Evolutionary conservation across 2,797 vertebrate genomes (phyloP), one percentile per base, ranked within the genome.

Genomic region (Phoxinus dragarum): DNA sequence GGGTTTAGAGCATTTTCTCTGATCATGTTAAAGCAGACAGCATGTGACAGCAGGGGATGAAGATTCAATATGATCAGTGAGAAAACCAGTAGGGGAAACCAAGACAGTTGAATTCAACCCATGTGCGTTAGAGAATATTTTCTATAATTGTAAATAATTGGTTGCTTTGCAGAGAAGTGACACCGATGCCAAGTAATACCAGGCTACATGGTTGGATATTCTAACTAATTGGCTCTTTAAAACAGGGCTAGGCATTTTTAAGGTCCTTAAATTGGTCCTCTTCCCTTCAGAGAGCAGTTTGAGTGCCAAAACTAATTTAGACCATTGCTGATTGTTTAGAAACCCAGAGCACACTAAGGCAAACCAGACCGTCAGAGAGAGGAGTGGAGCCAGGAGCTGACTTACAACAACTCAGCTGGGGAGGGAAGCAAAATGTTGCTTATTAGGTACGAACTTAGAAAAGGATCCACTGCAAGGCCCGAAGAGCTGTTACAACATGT

Each of bases 251-350:
- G 92, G 93, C 93, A 92, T 95, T 95, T 92, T 94, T 93, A 95
- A 94, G 94, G 92, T 93, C 93, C 91, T 94, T 90, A 94, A 94
- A 95, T 95, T 95, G 94, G 92, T 92, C 91, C 94, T 91, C 94
- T 94, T 90, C 93, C 93, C 92, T 93, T 94, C 90, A 90, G 93
- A 93, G 91, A 91, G 92, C 91, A 89, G 93, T 93, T 87, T 80
- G 85, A 94, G 91, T 94, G 94, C 94, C 93, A 94, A 92, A 94
- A 93, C 93, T 95, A 95, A 95, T 96, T 96, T 95, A 95, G 94
- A 91, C 90, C 89, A 85, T 92, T 90, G 90, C 93, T 94, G 94
- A 95, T 95, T 94, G 91, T 94, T 94, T 94, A 93, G 93, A 92
- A 94, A 86, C 87, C 89, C 89, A 89, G 93, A 93, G 92, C 90